These are phyloP conservation scores for Forbesichthys papilliferus DNA, from an alignment of 2,113 vertebrate genomes.

Conservation along the genomic window DNA sequence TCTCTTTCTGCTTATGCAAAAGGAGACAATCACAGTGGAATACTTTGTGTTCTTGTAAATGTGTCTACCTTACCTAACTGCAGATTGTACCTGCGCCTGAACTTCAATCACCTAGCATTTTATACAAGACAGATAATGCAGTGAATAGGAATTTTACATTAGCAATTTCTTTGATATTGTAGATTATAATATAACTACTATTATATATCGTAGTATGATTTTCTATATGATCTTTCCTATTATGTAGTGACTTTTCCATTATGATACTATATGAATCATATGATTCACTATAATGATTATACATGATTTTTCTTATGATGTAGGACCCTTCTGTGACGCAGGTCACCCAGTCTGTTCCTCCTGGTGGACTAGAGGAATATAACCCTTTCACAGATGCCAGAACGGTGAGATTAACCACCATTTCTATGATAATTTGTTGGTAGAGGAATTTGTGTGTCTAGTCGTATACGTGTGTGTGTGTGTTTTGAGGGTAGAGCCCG, in stretches of 20 bases:
- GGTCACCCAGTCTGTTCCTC: slow-evolving; percentile 90
- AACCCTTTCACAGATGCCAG: slow-evolving; percentile 97
- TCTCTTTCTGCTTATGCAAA: neutral
- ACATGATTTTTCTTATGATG: slow-evolving; percentile 23
- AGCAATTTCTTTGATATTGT: too few species aligned
- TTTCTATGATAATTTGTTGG: neutral
- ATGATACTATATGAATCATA: neutral
- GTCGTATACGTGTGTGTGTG: slow-evolving; percentile 4
- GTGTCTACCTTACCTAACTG: neutral
- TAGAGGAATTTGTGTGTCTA: slow-evolving; percentile 25
- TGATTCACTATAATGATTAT: slow-evolving; percentile 5
- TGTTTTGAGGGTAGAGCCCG: neutral
- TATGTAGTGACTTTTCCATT: neutral
- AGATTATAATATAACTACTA: too few species aligned
- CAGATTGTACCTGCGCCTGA: neutral
- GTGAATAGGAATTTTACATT: too few species aligned
- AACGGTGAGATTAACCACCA: slow-evolving; percentile 81
- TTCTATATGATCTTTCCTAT: too few species aligned
- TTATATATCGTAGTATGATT: too few species aligned
- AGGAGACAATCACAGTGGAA: neutral
- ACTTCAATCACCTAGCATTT: too few species aligned
- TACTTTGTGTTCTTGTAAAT: neutral
- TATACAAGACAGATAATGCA: too few species aligned
- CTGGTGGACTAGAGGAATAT: slow-evolving; percentile 92
- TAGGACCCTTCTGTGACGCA: slow-evolving; percentile 99